Evolutionary conservation across 2,113 vertebrate species (phyloP), one percentile per base, ranked within the genome.

Genomic region (Psephotus haematonotus): DNA sequence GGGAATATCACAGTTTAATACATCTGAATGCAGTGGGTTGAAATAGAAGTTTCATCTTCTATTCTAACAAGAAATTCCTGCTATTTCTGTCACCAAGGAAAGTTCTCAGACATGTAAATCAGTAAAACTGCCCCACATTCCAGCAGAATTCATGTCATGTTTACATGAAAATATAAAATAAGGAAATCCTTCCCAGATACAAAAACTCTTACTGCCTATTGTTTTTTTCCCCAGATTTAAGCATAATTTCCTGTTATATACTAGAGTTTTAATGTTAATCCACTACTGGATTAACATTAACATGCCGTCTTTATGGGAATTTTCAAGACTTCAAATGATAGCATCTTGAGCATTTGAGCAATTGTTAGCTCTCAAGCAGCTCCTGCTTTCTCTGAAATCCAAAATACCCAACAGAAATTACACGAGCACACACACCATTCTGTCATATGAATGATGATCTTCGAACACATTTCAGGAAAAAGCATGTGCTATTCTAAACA

Each of bases 381-480:
- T 88, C 52, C 44, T 65, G 24, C 83, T 86, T 82, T 31, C 53
- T 86, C 65, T 75, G 68, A 88, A 94, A 74, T 70, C 47, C 23
- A 49, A 89, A 96, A 67, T 27, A 67, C 31, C n/a, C 19, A 75
- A 27, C 25, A 92, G 47, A 82, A 95, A 68, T 88, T 64, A 81
- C 57, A 78, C 14, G 35, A 78, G 50, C 41, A 74, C 67, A 80
- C n/a, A 39, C 53, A 83, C 20, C 22, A 3, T 78, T 75, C 47
- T 84, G 60, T 71, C 82, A 62, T 47, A 75, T 64, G 80, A 92
- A 81, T 55, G 31, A 94, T 60, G 76, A 86, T 84, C 92, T 81
- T 93, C 88, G 90, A 96, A 92, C 55, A 72, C 47, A 64, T 79
- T 96, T 88, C 95, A 94, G 96, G 90, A 96, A 96, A 96, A 95